These are phyloP conservation scores for Urechis unicinctus DNA, from an alignment of 2,888 invertebrate species.

Conservation along the genomic window DNA sequence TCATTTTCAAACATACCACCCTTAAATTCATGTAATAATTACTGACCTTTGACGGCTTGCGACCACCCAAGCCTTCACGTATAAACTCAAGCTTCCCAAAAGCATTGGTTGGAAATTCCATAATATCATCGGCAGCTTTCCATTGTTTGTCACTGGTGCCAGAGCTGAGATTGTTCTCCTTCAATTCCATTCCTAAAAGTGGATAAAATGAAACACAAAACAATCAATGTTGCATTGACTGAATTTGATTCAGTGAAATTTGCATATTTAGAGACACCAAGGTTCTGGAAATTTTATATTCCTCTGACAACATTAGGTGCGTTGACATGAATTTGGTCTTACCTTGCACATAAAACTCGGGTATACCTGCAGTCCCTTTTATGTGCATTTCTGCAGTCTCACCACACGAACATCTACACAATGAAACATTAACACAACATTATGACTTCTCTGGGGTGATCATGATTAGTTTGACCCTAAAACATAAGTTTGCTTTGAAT, in stretches of 20 bases:
- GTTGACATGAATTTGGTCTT: not conserved
- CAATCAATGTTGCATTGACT: not conserved
- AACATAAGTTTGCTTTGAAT: not conserved
- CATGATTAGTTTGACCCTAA: too few species aligned
- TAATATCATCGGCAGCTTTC: constrained; percentile 9
- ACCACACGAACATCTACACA: constrained; percentile 17
- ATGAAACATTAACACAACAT: not conserved
- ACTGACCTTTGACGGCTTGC: constrained; percentile 19
- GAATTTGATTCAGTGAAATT: not conserved
- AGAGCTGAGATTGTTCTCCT: constrained; percentile 1
- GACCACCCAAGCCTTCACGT: constrained; percentile 18
- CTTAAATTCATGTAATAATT: not conserved
- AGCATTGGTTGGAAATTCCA: constrained; percentile 26
- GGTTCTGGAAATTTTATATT: too few species aligned
- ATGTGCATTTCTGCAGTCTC: constrained; percentile 13
- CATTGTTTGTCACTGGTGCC: constrained; percentile 5
- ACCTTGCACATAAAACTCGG: constrained; percentile 7
- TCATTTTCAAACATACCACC: not conserved
- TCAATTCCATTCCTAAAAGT: constrained; percentile 4
- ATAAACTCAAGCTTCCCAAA: constrained; percentile 32
- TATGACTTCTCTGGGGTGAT: not conserved
- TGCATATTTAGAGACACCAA: too few species aligned
- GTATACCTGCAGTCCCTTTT: constrained; percentile 3
- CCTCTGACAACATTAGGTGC: not conserved
- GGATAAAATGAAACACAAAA: not conserved